These are phyloP conservation scores for Enteromius anoplus DNA, from an alignment of 2,797 vertebrate species.

Conservation along the genomic window DNA sequence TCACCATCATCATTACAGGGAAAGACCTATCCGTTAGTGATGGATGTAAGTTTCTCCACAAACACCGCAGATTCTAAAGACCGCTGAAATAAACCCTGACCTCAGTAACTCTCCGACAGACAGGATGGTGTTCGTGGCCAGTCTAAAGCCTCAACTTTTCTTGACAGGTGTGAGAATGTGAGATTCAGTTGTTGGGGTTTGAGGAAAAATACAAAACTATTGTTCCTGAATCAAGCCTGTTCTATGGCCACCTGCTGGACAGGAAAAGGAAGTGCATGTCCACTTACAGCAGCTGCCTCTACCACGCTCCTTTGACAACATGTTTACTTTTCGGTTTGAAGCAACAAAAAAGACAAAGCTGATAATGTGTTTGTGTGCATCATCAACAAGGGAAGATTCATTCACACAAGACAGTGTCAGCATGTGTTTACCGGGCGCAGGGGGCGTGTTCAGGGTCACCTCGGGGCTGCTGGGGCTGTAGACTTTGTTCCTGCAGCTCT, in stretches of 20 bases:
- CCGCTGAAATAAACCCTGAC: neutral
- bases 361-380: neutral
- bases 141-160: too few relatives aligned
- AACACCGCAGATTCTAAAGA: neutral
- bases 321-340: neutral
- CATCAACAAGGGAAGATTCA: neutral
- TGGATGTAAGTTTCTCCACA: neutral
- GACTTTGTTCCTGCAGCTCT: slow-evolving; percentile 83
- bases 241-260: neutral
- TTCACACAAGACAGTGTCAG: too few relatives aligned
- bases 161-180: neutral
- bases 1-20: neutral
- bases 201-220: neutral
- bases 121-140: too few relatives aligned
- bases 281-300: too few relatives aligned
- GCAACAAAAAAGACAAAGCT: neutral
- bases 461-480: slow-evolving; percentile 89
- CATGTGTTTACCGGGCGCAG: slow-evolving; percentile 83
- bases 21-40: neutral
- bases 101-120: too few relatives aligned
- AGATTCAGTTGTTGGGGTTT: neutral
- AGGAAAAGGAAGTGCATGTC: neutral
- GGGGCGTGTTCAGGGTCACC: slow-evolving; percentile 86
- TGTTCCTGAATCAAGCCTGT: neutral
- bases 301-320: too few relatives aligned